Evolutionary conservation across 2,797 vertebrate species (phyloP).

Genomic region (Clarias platycephalus): DNA sequence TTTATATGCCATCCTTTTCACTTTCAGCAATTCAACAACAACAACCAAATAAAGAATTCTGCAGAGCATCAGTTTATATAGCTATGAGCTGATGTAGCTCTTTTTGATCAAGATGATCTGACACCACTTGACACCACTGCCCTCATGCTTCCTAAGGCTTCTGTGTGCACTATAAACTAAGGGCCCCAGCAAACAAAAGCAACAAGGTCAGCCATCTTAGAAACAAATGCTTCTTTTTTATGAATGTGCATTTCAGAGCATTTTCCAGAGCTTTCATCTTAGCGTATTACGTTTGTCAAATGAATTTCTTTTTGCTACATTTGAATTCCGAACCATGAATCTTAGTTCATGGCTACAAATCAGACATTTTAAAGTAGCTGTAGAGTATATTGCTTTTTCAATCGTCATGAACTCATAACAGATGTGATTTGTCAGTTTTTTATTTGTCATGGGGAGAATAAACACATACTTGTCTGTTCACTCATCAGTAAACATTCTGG

Average conservation of each 20-base stretch:
- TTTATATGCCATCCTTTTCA: constrained; percentile 70
- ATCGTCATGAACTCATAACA: too few relatives aligned
- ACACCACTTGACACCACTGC: constrained; percentile 51
- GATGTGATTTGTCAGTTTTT: too few relatives aligned
- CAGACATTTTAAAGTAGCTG: too few relatives aligned
- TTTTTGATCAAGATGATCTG: constrained; percentile 29
- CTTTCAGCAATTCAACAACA: neutral
- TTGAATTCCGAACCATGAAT: too few relatives aligned
- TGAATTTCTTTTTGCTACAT: too few relatives aligned
- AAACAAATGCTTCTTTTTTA: neutral
- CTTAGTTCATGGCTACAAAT: too few relatives aligned
- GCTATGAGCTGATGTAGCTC: constrained; percentile 3
- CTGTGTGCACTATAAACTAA: constrained; percentile 71
- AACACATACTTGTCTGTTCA: too few relatives aligned
- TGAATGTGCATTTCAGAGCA: too few relatives aligned
- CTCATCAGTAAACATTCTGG: too few relatives aligned
- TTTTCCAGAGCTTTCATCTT: neutral
- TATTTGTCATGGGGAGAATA: too few relatives aligned
- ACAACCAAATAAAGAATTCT: constrained; percentile 7
- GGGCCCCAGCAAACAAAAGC: constrained; percentile 56
- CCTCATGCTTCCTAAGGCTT: constrained; percentile 19
- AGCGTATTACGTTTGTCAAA: neutral
- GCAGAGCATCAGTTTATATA: constrained; percentile 57
- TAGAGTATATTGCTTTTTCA: too few relatives aligned
- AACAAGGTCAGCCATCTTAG: constrained; percentile 61